phyloP scores from a whole-genome alignment of 1,140 invertebrate genomes.

The Vanessa tameamea region DNA sequence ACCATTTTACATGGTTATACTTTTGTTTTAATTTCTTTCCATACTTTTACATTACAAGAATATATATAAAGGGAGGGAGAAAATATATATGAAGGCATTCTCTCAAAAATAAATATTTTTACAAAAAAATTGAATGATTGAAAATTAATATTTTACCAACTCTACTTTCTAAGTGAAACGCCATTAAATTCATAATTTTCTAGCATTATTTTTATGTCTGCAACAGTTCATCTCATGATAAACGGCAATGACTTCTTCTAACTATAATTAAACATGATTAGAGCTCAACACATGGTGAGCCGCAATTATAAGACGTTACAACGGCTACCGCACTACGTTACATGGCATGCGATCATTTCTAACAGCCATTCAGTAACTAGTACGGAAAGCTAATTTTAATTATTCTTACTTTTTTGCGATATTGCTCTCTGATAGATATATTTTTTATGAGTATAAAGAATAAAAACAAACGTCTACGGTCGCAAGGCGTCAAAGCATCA shows the following conservation, averaged over 20 bases:
- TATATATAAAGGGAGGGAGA: not conserved
- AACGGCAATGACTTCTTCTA: slow-evolving; percentile 74
- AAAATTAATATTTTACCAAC: not conserved
- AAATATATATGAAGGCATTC: not conserved
- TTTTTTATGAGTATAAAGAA: not conserved
- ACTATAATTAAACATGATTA: slow-evolving; percentile 79
- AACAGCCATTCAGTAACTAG: slow-evolving; percentile 63
- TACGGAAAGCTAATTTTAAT: slow-evolving; percentile 68
- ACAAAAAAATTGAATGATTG: not conserved
- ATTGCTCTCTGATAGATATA: slow-evolving; percentile 3
- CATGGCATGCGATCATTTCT: slow-evolving; percentile 72
- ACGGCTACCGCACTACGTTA: slow-evolving; percentile 62
- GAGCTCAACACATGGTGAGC: slow-evolving; percentile 74
- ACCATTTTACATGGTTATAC: too few species aligned
- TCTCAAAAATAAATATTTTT: not conserved
- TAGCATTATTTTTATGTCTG: slow-evolving; percentile 62
- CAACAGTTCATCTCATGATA: slow-evolving; percentile 79
- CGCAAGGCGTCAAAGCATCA: slow-evolving; percentile 42
- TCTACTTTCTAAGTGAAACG: slow-evolving; percentile 45
- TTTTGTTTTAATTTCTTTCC: too few species aligned
- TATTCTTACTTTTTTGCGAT: slow-evolving; percentile 43
- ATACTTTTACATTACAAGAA: too few species aligned
- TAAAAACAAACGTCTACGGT: not conserved
- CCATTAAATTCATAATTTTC: slow-evolving; percentile 54
- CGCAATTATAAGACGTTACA: slow-evolving; percentile 73